phyloP scores from a whole-genome alignment of 2,113 vertebrate species.

The Lophius piscatorius region DNA sequence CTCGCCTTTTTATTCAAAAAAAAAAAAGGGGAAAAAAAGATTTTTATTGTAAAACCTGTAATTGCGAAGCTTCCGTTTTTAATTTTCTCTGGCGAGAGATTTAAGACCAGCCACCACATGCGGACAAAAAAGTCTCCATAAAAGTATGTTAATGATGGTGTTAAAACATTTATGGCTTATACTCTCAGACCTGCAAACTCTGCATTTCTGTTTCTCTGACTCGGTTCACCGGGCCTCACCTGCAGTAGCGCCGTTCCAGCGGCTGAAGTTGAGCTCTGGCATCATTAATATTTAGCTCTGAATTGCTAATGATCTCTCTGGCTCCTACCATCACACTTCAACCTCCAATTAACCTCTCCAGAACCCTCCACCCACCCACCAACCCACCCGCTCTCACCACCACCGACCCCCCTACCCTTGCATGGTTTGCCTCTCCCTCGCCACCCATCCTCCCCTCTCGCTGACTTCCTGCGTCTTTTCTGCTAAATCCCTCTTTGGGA shows the following conservation, averaged over 20 bases:
- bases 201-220: conserved; percentile 51
- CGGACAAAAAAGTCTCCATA: conserved; percentile 57
- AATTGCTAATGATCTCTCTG: conserved; percentile 77
- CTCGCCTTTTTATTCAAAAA: conserved; percentile 17
- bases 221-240: conserved; percentile 54
- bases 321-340: conserved; percentile 74
- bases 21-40: background rate
- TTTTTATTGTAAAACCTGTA: conserved; percentile 41
- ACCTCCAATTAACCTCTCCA: conserved; percentile 78
- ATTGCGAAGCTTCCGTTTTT: conserved; percentile 38
- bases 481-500: conserved; percentile 60
- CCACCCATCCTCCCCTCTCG: background rate
- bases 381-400: background rate
- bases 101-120: conserved; percentile 12
- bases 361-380: conserved; percentile 24
- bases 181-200: conserved; percentile 55
- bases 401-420: too few relatives aligned
- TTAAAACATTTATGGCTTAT: conserved; percentile 74
- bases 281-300: conserved; percentile 79
- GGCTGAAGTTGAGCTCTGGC: conserved; percentile 55
- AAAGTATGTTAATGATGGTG: conserved; percentile 70
- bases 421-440: background rate
- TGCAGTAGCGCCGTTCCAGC: conserved; percentile 50
- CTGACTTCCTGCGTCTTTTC: conserved; percentile 30
- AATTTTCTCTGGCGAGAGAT: conserved; percentile 37